Conservation (phyloP, 2,888 invertebrate species). For the Iselma pallidipennis region DNA sequence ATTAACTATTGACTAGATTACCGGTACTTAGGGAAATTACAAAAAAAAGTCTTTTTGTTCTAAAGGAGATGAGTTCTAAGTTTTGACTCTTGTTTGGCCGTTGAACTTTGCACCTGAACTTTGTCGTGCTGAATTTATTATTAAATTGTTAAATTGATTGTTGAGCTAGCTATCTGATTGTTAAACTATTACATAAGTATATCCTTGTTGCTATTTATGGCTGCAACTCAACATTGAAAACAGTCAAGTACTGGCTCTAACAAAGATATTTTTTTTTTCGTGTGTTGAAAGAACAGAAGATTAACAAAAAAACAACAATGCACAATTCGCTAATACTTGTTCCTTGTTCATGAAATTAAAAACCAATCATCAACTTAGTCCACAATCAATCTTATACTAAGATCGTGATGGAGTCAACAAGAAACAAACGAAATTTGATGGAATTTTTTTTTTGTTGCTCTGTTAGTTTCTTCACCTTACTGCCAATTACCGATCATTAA, state of each 20-base stretch:
- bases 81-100: constrained; percentile 7
- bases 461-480: background rate
- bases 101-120: constrained; percentile 19
- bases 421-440: background rate
- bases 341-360: background rate
- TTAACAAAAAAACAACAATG: background rate
- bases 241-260: background rate
- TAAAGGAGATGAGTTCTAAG: background rate
- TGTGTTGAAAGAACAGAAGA: background rate
- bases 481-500: background rate
- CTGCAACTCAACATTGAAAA: background rate
- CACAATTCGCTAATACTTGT: background rate
- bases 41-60: no score
- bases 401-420: background rate
- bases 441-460: background rate
- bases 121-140: constrained; percentile 21
- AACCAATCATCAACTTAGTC: background rate
- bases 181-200: constrained; percentile 13
- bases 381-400: background rate
- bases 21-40: no score
- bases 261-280: background rate
- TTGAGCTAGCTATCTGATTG: constrained; percentile 13
- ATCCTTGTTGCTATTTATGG: constrained; percentile 11
- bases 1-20: background rate
- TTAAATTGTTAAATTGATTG: constrained; percentile 22